Conservation (phyloP, 2,888 invertebrate genomes). For the Apamea monoglypha region DNA sequence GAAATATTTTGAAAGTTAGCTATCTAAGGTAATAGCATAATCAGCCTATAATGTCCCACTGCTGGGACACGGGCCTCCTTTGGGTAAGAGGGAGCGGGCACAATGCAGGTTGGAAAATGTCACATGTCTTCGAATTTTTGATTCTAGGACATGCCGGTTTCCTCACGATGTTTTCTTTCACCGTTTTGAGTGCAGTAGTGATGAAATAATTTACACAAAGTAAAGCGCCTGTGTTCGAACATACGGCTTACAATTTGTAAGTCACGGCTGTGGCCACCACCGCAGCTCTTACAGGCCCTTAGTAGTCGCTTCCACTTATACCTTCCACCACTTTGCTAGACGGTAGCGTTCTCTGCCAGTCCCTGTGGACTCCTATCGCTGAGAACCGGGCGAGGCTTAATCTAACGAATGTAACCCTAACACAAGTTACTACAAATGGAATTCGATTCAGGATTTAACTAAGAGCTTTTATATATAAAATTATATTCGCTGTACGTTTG, state of each 20-base stretch:
- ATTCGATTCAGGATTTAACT: conserved; percentile 88
- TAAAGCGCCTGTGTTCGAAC: not conserved
- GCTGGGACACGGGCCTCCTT: not conserved
- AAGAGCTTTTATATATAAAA: conserved; percentile 79
- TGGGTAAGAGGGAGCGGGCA: not conserved
- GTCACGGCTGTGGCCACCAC: no score
- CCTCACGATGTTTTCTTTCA: not conserved
- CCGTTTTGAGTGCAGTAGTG: not conserved
- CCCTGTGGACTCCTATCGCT: conserved; percentile 86
- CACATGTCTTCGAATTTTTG: not conserved
- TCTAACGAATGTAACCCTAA: conserved; percentile 86
- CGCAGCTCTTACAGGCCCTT: not conserved
- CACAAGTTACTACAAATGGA: conserved; percentile 87
- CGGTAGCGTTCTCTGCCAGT: conserved; percentile 77
- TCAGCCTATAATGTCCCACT: not conserved
- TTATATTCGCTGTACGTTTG: conserved; percentile 66
- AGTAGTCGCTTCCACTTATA: conserved; percentile 31
- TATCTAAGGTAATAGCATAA: no score
- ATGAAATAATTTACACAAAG: not conserved
- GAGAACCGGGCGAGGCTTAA: conserved; percentile 83
- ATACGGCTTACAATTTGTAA: no score
- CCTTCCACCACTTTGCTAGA: conserved; percentile 61
- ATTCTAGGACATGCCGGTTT: not conserved
- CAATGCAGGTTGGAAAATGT: not conserved
- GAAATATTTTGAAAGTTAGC: no score